Percentiles rank a stretch among this genome's conserved stretches.
phyloP scores from a whole-genome alignment of 2,113 vertebrate species.

The Xenopus laevis region DNA sequence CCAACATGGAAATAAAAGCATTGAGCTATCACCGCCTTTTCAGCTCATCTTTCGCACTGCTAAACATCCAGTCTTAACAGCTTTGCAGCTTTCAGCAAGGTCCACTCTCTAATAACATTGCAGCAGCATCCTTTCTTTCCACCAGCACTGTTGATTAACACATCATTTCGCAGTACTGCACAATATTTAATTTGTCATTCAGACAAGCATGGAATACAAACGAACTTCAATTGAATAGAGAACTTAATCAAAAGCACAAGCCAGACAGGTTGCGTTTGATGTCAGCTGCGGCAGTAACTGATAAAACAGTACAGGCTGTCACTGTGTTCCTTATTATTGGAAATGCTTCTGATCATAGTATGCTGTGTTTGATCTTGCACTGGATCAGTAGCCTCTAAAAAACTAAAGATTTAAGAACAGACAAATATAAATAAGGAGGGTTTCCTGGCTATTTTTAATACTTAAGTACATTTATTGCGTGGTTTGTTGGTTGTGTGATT shows the following conservation, averaged over 20 bases:
- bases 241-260: conserved; percentile 58
- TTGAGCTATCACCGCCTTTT: conserved; percentile 32
- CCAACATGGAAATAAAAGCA: conserved; percentile 23
- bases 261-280: conserved; percentile 63
- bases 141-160: conserved; percentile 64
- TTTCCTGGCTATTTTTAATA: conserved; percentile 26
- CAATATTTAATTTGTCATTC: conserved; percentile 63
- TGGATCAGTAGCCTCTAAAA: conserved; percentile 64
- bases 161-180: conserved; percentile 55
- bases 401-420: conserved; percentile 29
- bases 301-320: conserved; percentile 56
- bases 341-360: conserved; percentile 62
- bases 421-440: conserved; percentile 11
- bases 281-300: conserved; percentile 54
- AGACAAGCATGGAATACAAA: conserved; percentile 61
- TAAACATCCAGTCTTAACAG: conserved; percentile 42
- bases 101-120: conserved; percentile 32
- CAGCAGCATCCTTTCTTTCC: conserved; percentile 53
- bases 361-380: conserved; percentile 76
- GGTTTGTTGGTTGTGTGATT: background rate
- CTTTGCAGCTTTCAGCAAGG: conserved; percentile 55
- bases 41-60: conserved; percentile 38
- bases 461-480: conserved; percentile 9
- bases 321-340: conserved; percentile 57
- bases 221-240: conserved; percentile 54